These are phyloP conservation scores for Papilio helenus DNA, from an alignment of 1,140 invertebrate species.

Conservation along the genomic window DNA sequence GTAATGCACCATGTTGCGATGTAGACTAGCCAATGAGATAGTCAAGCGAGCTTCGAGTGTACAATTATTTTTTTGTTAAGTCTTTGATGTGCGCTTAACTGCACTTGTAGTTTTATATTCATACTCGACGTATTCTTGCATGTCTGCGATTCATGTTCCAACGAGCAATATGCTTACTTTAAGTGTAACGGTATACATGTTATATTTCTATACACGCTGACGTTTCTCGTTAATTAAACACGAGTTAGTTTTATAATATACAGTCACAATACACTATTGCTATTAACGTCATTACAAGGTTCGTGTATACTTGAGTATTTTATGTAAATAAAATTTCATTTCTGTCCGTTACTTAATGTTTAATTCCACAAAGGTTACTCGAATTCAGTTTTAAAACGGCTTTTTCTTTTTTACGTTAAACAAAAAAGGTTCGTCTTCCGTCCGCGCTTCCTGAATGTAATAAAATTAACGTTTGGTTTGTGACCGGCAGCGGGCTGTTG, in stretches of 20 bases:
- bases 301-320: not conserved
- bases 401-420: not conserved
- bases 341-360: not conserved
- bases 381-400: conserved; percentile 9
- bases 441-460: not conserved
- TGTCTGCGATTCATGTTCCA: conserved; percentile 27
- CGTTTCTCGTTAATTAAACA: conserved; percentile 22
- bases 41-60: conserved; percentile 11
- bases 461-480: conserved; percentile 32
- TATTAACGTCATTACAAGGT: not conserved
- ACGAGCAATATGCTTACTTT: conserved; percentile 13
- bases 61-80: conserved; percentile 33
- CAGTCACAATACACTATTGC: not conserved
- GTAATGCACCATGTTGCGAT: conserved; percentile 20
- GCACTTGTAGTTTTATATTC: conserved; percentile 56
- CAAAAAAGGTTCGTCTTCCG: conserved; percentile 29
- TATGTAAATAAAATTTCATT: not conserved
- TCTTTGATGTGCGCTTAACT: conserved; percentile 39
- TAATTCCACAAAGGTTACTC: not conserved
- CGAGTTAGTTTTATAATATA: conserved; percentile 15
- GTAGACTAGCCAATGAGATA: not conserved
- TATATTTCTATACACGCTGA: conserved; percentile 19
- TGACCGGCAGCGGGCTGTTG: not conserved
- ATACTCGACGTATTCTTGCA: conserved; percentile 46
- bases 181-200: conserved; percentile 33